phyloP scores from a whole-genome alignment of 2,797 vertebrate species.

The Ctenochaetus hawaiiensis region DNA sequence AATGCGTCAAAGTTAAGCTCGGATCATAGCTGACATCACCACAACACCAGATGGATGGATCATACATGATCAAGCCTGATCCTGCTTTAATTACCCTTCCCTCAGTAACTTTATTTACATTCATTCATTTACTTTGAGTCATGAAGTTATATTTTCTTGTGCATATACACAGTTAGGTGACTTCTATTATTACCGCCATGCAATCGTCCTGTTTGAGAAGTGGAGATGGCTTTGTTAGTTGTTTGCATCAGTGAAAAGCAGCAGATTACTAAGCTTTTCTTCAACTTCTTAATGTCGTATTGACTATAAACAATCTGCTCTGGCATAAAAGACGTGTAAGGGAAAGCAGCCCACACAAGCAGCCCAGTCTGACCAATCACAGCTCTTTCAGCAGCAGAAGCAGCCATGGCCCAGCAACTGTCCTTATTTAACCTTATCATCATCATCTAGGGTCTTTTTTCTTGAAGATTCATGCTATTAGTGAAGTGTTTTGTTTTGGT shows the following conservation, averaged over 20 bases:
- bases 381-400: neutral
- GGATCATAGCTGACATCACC: neutral
- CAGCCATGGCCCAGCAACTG: neutral
- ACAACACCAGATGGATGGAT: neutral
- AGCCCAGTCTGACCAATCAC: constrained; percentile 17
- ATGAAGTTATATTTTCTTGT: neutral
- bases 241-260: constrained; percentile 31
- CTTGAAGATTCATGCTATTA: neutral
- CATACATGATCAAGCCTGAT: neutral
- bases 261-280: constrained; percentile 51
- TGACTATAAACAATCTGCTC: constrained; percentile 42
- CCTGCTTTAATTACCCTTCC: constrained; percentile 8
- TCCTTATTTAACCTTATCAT: neutral
- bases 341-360: constrained; percentile 53
- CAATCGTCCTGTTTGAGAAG: constrained; percentile 21
- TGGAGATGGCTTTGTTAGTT: constrained; percentile 15
- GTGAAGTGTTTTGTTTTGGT: neutral
- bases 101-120: neutral
- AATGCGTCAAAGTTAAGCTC: neutral
- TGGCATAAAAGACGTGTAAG: neutral
- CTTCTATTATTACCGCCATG: neutral
- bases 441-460: neutral
- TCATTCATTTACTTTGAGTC: neutral
- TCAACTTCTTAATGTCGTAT: constrained; percentile 41
- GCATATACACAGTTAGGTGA: neutral